Evolutionary conservation across 2,113 vertebrate genomes (phyloP).

Genomic region (Sinocyclocheilus anophthalmus): DNA sequence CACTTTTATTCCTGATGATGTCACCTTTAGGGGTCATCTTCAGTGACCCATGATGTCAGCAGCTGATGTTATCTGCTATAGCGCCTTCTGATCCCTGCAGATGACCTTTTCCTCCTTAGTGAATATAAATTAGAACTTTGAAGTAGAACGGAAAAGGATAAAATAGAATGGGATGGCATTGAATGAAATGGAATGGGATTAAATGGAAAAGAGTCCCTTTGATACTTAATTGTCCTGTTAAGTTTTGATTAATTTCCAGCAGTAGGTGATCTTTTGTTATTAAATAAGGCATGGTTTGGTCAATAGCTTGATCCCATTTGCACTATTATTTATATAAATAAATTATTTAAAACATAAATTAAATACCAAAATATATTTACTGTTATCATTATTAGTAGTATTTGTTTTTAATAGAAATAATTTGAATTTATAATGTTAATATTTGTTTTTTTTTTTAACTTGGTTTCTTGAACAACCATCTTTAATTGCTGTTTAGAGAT

Average conservation of each 20-base stretch:
- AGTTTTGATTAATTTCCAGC: not conserved
- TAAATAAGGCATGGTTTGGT: not conserved
- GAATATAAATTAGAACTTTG: slow-evolving; percentile 37
- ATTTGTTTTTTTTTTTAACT: not conserved
- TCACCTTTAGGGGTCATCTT: slow-evolving; percentile 35
- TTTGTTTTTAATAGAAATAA: not conserved
- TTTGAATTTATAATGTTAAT: not conserved
- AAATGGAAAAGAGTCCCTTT: not conserved
- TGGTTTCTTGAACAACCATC: not conserved
- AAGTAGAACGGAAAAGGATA: not conserved
- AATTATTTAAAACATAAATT: too few relatives aligned
- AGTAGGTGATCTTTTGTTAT: not conserved
- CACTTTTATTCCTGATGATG: slow-evolving; percentile 24
- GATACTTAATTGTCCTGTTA: not conserved
- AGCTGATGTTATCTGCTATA: slow-evolving; percentile 38
- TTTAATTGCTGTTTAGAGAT: not conserved
- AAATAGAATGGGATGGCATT: not conserved
- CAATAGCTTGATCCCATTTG: not conserved
- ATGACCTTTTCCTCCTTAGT: slow-evolving; percentile 39
- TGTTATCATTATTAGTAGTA: too few relatives aligned
- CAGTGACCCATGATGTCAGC: slow-evolving; percentile 32
- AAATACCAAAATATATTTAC: too few relatives aligned
- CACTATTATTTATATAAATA: not conserved
- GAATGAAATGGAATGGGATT: not conserved
- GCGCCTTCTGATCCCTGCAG: slow-evolving; percentile 31